Evolutionary conservation across 2,113 vertebrate species (phyloP).

Genomic region (Nothoprocta pentlandii): DNA sequence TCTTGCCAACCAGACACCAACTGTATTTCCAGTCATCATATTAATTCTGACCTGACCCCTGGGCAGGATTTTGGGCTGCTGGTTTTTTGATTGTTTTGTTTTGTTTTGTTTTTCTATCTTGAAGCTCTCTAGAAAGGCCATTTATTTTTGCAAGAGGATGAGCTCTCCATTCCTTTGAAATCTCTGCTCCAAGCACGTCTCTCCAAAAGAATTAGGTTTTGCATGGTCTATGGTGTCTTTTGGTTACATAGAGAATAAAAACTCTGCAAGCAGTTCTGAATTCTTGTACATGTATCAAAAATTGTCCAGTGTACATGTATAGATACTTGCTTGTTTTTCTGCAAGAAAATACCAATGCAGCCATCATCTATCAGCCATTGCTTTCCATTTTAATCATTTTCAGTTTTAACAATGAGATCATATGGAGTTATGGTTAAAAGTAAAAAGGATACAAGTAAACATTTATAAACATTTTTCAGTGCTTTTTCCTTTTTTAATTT

Average conservation of each 20-base stretch:
- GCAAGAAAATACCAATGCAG: background rate
- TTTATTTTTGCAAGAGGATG: background rate
- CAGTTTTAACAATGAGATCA: background rate
- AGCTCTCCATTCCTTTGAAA: background rate
- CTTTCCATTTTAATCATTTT: slow-evolving; percentile 36
- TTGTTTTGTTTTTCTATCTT: background rate
- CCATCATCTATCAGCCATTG: background rate
- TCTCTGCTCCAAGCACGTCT: background rate
- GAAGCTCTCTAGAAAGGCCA: background rate
- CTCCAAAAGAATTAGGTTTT: background rate
- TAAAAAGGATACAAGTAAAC: slow-evolving; percentile 2
- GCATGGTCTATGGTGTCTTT: background rate
- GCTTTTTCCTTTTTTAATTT: background rate
- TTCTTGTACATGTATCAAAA: background rate
- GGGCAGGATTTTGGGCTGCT: no score
- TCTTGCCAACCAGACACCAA: background rate
- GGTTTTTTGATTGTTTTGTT: no score
- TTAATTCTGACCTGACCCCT: background rate
- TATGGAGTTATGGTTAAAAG: background rate
- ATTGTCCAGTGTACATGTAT: background rate
- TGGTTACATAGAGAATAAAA: background rate
- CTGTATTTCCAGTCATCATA: background rate
- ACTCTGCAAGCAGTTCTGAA: background rate
- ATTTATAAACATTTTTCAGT: slow-evolving; percentile 10
- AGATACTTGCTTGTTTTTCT: background rate